A percentile compares a stretch with the other conserved stretches of the same genome.
Evolutionary conservation across 2,888 invertebrate species (phyloP).

Genomic region (Netelia inedita): DNA sequence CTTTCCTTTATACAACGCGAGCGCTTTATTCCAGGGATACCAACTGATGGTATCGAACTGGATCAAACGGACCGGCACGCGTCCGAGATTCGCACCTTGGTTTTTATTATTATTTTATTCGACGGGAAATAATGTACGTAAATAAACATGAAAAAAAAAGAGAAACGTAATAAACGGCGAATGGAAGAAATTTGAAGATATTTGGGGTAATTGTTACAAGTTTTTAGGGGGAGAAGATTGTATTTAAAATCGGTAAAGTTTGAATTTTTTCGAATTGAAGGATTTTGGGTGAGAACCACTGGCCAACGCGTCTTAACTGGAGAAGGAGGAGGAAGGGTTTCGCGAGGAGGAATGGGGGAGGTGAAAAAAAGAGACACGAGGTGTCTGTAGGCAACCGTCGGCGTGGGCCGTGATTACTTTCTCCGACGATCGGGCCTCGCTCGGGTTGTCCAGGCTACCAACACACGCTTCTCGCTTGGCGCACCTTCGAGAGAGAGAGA

Average conservation of each 20-base stretch:
- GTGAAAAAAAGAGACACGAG: constrained; percentile 22
- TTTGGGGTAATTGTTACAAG: neutral
- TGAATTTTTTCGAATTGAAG: neutral
- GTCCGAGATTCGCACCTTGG: neutral
- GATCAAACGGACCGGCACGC: constrained; percentile 13
- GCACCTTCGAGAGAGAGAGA: constrained; percentile 72
- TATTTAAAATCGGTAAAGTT: neutral
- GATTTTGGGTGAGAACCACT: constrained; percentile 56
- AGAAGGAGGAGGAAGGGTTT: constrained; percentile 48
- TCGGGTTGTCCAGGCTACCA: constrained; percentile 42
- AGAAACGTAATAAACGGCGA: too few species aligned
- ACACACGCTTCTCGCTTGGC: constrained; percentile 72
- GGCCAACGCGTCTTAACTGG: constrained; percentile 41
- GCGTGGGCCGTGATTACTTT: constrained; percentile 82
- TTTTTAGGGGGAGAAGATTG: neutral
- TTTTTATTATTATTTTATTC: too few species aligned
- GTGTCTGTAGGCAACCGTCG: constrained; percentile 76
- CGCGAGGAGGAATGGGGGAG: constrained; percentile 50
- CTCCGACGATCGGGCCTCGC: constrained; percentile 75
- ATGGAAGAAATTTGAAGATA: too few species aligned
- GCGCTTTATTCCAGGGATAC: constrained; percentile 75
- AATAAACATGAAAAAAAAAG: neutral
- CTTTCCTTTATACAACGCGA: constrained; percentile 15
- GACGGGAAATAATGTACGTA: too few species aligned
- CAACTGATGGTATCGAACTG: constrained; percentile 69